phyloP scores from a whole-genome alignment of 2,113 vertebrate species.

The Mesoclemmys tuberculata region DNA sequence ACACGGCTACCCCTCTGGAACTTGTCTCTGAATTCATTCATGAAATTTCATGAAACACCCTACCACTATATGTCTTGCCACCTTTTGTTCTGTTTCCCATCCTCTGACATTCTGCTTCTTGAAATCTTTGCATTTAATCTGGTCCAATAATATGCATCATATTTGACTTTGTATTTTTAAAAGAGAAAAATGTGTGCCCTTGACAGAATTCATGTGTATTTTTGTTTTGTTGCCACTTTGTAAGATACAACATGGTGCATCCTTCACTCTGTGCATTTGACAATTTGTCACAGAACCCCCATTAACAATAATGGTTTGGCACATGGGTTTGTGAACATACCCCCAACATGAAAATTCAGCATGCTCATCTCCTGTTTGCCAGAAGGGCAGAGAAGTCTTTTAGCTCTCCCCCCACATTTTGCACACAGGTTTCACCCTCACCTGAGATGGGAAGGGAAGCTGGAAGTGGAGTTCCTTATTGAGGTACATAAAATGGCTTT shows the following conservation, averaged over 20 bases:
- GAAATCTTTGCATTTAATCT: slow-evolving; percentile 70
- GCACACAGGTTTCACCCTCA: slow-evolving; percentile 67
- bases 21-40: too few relatives aligned
- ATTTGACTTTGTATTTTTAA: neutral
- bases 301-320: slow-evolving; percentile 16
- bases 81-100: slow-evolving; percentile 65
- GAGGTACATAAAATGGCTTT: neutral
- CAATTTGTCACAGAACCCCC: slow-evolving; percentile 51
- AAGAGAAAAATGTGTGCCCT: slow-evolving; percentile 39
- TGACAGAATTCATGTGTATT: slow-evolving; percentile 69
- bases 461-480: slow-evolving; percentile 68
- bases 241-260: neutral
- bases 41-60: slow-evolving; percentile 52
- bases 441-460: slow-evolving; percentile 48
- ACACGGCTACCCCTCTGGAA: too few relatives aligned
- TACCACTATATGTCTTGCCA: slow-evolving; percentile 50
- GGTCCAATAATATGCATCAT: slow-evolving; percentile 63
- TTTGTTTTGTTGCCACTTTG: slow-evolving; percentile 50
- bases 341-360: slow-evolving; percentile 41
- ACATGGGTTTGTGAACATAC: neutral
- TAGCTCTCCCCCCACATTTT: slow-evolving; percentile 11
- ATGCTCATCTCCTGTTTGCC: slow-evolving; percentile 63
- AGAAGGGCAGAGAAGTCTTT: neutral
- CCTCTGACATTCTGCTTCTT: slow-evolving; percentile 67
- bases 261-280: neutral